Conservation (phyloP, 92 coral and sea anemone species). For the Ricordea florida region DNA sequence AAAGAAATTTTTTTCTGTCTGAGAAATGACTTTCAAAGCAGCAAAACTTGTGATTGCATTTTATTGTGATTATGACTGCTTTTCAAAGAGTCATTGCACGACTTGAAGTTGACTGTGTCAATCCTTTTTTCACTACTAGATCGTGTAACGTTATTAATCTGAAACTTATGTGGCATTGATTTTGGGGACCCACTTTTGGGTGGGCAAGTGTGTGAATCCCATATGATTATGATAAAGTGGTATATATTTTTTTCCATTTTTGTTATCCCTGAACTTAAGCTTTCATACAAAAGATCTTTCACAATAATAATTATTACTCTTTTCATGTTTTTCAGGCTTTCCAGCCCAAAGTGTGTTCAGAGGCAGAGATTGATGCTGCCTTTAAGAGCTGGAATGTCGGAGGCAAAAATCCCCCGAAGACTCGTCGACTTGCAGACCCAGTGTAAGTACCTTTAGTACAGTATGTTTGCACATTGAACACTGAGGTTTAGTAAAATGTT, state of each 20-base stretch:
- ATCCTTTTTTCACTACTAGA: too few species aligned
- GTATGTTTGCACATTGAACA: too few species aligned
- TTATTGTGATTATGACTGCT: too few species aligned
- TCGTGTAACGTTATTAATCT: not conserved
- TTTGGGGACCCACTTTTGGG: not conserved
- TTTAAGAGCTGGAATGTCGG: slow-evolving; percentile 73
- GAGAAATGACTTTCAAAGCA: not conserved
- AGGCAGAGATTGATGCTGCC: slow-evolving; percentile 74
- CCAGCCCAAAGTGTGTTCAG: slow-evolving; percentile 21
- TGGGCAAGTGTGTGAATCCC: not conserved
- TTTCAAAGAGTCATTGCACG: too few species aligned
- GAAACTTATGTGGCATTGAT: not conserved
- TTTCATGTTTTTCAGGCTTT: slow-evolving; percentile 12
- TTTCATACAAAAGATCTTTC: too few species aligned
- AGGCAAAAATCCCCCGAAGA: slow-evolving; percentile 55
- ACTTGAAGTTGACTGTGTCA: too few species aligned
- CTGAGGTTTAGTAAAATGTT: too few species aligned
- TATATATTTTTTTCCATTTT: too few species aligned
- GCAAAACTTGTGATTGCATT: not conserved
- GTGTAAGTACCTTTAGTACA: slow-evolving; percentile 63
- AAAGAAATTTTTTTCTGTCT: not conserved
- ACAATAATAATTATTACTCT: too few species aligned
- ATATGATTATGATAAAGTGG: not conserved
- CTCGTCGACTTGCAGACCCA: slow-evolving; percentile 70
- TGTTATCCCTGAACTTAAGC: too few species aligned